Evolutionary conservation across 2,888 invertebrate species (phyloP).

Genomic region (Diachrysia chrysitis): DNA sequence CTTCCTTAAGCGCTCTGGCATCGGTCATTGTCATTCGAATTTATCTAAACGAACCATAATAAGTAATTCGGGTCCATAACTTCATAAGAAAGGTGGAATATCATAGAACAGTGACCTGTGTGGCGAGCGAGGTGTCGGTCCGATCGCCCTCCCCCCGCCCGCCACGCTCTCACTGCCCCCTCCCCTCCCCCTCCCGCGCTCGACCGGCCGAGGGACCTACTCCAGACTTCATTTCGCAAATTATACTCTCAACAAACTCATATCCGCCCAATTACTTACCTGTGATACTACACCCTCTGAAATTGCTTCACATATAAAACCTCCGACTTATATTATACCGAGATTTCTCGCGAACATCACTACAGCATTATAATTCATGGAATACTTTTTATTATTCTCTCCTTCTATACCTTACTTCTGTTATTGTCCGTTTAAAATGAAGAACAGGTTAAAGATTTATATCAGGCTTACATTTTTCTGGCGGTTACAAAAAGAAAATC

Average conservation of each 20-base stretch:
- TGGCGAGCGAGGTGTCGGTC: conserved; percentile 7
- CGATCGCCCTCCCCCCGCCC: neutral
- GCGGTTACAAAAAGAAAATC: conserved; percentile 10
- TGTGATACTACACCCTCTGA: conserved; percentile 53
- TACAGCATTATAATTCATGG: conserved; percentile 18
- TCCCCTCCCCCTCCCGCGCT: neutral
- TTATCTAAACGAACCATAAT: too few species aligned
- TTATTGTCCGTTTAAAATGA: neutral
- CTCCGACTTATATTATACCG: conserved; percentile 27
- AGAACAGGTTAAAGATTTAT: conserved; percentile 1
- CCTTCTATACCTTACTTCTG: conserved; percentile 8
- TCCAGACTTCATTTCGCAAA: conserved; percentile 56
- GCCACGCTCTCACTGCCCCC: neutral
- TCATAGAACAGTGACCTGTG: neutral
- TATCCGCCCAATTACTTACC: conserved; percentile 60
- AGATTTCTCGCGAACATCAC: conserved; percentile 33
- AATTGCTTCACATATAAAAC: conserved; percentile 48
- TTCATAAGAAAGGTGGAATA: too few species aligned
- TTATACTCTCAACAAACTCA: conserved; percentile 60
- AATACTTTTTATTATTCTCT: conserved; percentile 6
- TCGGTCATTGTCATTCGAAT: too few species aligned
- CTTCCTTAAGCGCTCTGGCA: too few species aligned
- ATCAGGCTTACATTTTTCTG: neutral
- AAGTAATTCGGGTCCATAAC: too few species aligned
- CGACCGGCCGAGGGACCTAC: conserved; percentile 31